A percentile compares a stretch with the other conserved stretches of the same genome.
Conservation (phyloP, 2,888 invertebrate genomes). For the Andrena bicolor region DNA sequence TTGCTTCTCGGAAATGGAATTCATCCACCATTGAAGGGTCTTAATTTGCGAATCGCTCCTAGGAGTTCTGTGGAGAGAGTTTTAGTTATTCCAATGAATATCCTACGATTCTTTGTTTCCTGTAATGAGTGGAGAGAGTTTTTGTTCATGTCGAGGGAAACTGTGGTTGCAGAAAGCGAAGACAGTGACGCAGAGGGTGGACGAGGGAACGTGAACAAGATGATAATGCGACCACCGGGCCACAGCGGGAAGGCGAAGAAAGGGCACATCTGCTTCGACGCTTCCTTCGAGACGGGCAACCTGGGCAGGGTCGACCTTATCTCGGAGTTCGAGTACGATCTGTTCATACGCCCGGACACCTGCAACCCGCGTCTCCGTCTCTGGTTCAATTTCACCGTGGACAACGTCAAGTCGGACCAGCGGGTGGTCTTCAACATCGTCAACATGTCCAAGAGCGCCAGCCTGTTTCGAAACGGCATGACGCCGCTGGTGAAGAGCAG, state of each 20-base stretch:
- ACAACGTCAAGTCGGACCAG: conserved; percentile 97
- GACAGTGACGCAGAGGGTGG: conserved; percentile 97
- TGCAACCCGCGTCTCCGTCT: conserved; percentile 96
- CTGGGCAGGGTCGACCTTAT: conserved; percentile 97
- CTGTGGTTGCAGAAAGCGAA: conserved; percentile 90
- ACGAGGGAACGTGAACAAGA: conserved; percentile 95
- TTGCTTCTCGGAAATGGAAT: not conserved
- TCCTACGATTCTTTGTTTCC: no score
- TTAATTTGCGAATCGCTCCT: no score
- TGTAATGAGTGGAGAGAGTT: not conserved
- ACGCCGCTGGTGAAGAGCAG: conserved; percentile 97
- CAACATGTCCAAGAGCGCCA: conserved; percentile 96
- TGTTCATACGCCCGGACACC: conserved; percentile 98
- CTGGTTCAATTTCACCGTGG: conserved; percentile 99
- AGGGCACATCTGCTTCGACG: conserved; percentile 98
- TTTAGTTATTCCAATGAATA: no score
- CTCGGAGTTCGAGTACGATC: conserved; percentile 97
- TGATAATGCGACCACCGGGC: conserved; percentile 95
- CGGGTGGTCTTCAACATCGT: conserved; percentile 98
- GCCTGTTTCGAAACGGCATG: conserved; percentile 95
- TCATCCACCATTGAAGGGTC: not conserved
- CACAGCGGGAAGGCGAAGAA: conserved; percentile 98
- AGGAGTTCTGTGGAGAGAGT: no score
- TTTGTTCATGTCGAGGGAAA: not conserved
- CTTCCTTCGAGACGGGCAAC: conserved; percentile 98